Base-by-base conservation (phyloP, 2,888 invertebrate species). In the Noctua comes region DNA sequence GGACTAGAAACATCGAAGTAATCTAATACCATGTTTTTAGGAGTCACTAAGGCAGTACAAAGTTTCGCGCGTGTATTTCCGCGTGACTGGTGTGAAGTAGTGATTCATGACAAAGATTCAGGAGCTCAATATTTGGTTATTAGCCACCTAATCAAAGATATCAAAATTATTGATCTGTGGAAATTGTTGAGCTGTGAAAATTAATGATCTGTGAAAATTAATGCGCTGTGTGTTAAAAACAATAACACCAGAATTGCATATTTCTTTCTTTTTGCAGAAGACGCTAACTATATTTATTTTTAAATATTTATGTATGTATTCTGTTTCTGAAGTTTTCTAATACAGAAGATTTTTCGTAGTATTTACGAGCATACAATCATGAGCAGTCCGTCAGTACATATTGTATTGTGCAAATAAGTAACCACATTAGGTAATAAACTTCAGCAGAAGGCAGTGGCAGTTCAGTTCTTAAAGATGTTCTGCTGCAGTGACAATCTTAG, bases 31-130 rank as follows among this genome's bases (percentile, higher is more conserved):
- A 51, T 57, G n/a, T 57, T 24, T 71, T 43, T 57, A 64, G n/a
- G n/a, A 46, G 43, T 36, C 59, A 48, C 27, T 48, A 6, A 10
- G 27, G 5, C 2, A 31, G 10, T 27, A 48, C 27, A 24, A 62
- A 27, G 36, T 24, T 27, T 5, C 2, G 3, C 48, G 48, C 68
- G n/a, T 77, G 69, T 43, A 7, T 31, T 51, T 51, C 68, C 31
- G 43, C 59, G 79, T 79, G 68, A 21, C 24, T 40, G 36, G 18
- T 21, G 51, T n/a, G 8, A 31, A 51, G 43, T 76, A 51, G 43
- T 76, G 31, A 76, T 46, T 54, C 64, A 31, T 43, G 24, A 40
- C 40, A 0, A 40, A 40, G 40, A 36, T 40, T 2, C 51, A 36
- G 59, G 36, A 4, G 40, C 40, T 65, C 10, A 62, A 62, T 62